Conservation (phyloP, 2,888 invertebrate genomes). For the Phyllotreta cruciferae region DNA sequence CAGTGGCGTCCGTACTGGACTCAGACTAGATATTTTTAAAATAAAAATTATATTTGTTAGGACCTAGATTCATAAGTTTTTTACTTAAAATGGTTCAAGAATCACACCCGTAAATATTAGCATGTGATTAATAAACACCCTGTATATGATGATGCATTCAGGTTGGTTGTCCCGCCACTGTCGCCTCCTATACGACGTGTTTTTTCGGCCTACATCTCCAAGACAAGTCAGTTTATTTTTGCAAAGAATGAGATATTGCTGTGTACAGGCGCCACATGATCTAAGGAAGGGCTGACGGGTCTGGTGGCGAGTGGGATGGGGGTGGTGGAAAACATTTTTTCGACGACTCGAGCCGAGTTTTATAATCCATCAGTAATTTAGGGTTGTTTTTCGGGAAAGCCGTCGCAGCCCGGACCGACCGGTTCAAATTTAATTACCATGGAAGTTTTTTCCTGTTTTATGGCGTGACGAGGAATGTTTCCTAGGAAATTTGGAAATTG, state of each 20-base stretch:
- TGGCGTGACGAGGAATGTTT: constrained; percentile 18
- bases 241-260: constrained; percentile 56
- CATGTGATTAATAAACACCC: no score
- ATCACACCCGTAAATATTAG: no score
- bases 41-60: no score
- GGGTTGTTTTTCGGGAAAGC: constrained; percentile 36
- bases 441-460: constrained; percentile 25
- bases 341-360: constrained; percentile 33
- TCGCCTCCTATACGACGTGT: constrained; percentile 55
- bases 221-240: constrained; percentile 59
- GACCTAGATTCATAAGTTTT: no score
- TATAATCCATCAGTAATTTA: constrained; percentile 44
- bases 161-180: constrained; percentile 25
- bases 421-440: constrained; percentile 32
- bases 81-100: no score
- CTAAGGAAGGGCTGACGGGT: constrained; percentile 35
- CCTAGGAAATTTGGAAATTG: constrained; percentile 12
- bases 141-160: no score
- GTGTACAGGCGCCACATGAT: constrained; percentile 55
- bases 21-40: no score
- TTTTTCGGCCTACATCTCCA: constrained; percentile 56
- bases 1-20: no score
- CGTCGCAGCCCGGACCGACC: constrained; percentile 1
- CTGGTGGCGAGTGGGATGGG: constrained; percentile 17
- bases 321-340: constrained; percentile 35